These are phyloP conservation scores for Drosophila bocki DNA, from an alignment of 1,140 invertebrate genomes.

Conservation along the genomic window DNA sequence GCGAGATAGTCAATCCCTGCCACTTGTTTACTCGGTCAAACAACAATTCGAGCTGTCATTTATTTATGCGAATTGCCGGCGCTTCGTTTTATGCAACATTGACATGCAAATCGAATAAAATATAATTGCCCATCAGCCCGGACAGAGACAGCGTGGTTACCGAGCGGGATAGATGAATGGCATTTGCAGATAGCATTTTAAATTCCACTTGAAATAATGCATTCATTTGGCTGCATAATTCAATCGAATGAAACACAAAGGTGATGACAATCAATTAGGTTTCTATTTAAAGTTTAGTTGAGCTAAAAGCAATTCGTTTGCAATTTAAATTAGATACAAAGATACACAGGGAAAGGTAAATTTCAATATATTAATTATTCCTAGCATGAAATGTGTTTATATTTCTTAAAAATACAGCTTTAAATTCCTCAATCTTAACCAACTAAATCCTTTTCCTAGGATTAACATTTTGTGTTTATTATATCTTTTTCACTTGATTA, in stretches of 20 bases:
- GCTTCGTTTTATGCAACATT: slow-evolving; percentile 65
- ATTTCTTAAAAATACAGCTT: background rate
- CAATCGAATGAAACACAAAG: slow-evolving; percentile 20
- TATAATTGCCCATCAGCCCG: slow-evolving; percentile 53
- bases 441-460: background rate
- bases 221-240: slow-evolving; percentile 31
- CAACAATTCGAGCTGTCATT: slow-evolving; percentile 64
- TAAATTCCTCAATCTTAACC: background rate
- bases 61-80: slow-evolving; percentile 64
- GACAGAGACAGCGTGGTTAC: slow-evolving; percentile 24
- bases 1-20: slow-evolving; percentile 37
- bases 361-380: background rate
- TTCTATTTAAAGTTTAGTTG: slow-evolving; percentile 2
- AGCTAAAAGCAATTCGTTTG: background rate
- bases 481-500: background rate
- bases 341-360: background rate
- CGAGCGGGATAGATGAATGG: background rate
- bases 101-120: slow-evolving; percentile 71
- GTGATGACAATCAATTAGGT: slow-evolving; percentile 21
- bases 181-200: slow-evolving; percentile 32
- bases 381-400: background rate
- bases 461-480: background rate
- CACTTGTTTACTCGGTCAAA: slow-evolving; percentile 73
- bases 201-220: slow-evolving; percentile 47
- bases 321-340: background rate